Evolutionary conservation across 2,113 vertebrate species (phyloP).

Genomic region (Trinectes maculatus): DNA sequence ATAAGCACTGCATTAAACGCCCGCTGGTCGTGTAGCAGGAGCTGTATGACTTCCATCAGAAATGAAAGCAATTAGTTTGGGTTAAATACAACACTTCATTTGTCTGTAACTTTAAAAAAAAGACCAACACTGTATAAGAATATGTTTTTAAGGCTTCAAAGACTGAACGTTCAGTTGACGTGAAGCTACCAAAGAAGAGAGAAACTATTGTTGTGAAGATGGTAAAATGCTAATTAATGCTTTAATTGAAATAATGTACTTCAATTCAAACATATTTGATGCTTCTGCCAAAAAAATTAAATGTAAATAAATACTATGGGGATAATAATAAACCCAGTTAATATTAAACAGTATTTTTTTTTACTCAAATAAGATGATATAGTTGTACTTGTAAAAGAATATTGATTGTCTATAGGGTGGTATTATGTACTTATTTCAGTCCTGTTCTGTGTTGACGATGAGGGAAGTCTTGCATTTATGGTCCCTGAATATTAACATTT

Average conservation of each 20-base stretch:
- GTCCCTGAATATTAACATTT: constrained; percentile 49
- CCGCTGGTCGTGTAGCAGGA: constrained; percentile 32
- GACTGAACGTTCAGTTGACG: not conserved
- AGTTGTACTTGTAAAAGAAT: too few relatives aligned
- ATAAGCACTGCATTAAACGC: constrained; percentile 19
- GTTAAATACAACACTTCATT: constrained; percentile 23
- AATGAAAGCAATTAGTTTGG: constrained; percentile 7
- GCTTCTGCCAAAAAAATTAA: too few relatives aligned
- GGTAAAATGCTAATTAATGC: not conserved
- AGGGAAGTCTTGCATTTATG: constrained; percentile 57
- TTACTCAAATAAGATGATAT: not conserved
- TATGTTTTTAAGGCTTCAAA: not conserved
- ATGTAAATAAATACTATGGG: too few relatives aligned
- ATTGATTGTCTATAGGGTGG: too few relatives aligned
- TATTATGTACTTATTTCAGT: not conserved
- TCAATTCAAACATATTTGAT: too few relatives aligned
- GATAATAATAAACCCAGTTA: not conserved
- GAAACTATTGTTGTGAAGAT: not conserved
- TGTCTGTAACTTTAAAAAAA: not conserved
- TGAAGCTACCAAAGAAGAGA: not conserved
- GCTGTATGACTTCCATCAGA: constrained; percentile 18
- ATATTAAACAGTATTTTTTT: not conserved
- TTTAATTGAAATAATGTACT: too few relatives aligned
- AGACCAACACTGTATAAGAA: not conserved
- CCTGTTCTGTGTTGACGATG: constrained; percentile 27